A percentile compares a stretch with the other conserved stretches of the same genome.
phyloP scores from a whole-genome alignment of 2,797 vertebrate genomes.

The Ptychobarbus kaznakovi region DNA sequence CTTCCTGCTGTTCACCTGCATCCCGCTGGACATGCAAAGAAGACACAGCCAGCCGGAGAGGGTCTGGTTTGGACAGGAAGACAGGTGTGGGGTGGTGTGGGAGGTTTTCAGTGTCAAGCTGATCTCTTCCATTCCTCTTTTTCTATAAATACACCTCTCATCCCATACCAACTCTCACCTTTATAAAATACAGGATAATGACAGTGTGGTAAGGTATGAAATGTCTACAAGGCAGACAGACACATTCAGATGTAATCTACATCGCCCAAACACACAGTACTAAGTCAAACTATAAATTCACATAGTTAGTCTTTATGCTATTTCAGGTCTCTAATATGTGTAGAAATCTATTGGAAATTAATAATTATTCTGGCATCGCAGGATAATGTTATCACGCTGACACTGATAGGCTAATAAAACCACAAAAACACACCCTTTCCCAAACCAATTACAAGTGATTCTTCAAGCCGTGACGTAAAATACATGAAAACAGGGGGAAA shows the following conservation, averaged over 20 bases:
- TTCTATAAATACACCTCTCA: constrained; percentile 62
- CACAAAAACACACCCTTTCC: background rate
- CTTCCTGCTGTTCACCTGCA: background rate
- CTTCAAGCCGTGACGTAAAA: background rate
- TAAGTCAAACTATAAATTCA: background rate
- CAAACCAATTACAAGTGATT: background rate
- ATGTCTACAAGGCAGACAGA: background rate
- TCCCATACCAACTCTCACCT: background rate
- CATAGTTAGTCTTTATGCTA: background rate
- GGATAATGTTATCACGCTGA: background rate
- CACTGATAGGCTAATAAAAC: background rate
- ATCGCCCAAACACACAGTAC: background rate
- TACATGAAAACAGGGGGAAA: background rate
- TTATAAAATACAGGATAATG: background rate
- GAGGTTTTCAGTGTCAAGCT: background rate
- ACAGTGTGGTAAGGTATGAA: background rate
- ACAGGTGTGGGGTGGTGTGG: background rate
- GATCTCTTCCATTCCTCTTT: constrained; percentile 67
- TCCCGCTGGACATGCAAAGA: constrained; percentile 1
- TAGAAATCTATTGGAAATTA: background rate
- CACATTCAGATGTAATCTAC: background rate
- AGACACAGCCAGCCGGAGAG: background rate
- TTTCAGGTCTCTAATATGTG: background rate
- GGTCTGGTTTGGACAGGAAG: background rate
- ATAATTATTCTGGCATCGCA: background rate